Evolutionary conservation across 1,140 invertebrate genomes (phyloP).

Genomic region (Drosophila santomea): DNA sequence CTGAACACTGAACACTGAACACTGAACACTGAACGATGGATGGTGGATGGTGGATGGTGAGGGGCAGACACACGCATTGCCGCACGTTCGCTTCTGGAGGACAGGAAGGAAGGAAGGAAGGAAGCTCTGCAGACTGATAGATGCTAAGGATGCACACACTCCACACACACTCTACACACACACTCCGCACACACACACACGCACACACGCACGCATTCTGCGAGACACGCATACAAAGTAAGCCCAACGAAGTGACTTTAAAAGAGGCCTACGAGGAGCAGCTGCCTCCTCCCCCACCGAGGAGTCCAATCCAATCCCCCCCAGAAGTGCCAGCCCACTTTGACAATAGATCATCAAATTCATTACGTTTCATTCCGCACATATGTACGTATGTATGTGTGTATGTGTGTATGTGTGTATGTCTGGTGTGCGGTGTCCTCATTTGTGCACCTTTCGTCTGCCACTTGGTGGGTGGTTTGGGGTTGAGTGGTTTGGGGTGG

Average conservation of each 20-base stretch:
- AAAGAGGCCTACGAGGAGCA: conserved; percentile 42
- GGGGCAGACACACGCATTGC: conserved; percentile 58
- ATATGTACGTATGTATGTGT: conserved; percentile 37
- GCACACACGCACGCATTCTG: conserved; percentile 19
- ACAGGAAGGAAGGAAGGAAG: conserved; percentile 70
- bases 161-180: neutral
- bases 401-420: too few relatives aligned
- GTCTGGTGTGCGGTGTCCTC: conserved; percentile 52
- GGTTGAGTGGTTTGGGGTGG: too few relatives aligned
- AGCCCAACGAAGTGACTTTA: conserved; percentile 73
- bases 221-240: conserved; percentile 75
- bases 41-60: conserved; percentile 14
- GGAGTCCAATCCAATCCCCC: conserved; percentile 6
- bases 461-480: too few relatives aligned
- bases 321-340: conserved; percentile 2
- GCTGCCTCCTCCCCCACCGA: neutral
- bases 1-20: conserved; percentile 59
- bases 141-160: conserved; percentile 70
- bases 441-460: conserved; percentile 28
- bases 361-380: conserved; percentile 80
- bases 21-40: conserved; percentile 48
- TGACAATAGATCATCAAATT: conserved; percentile 82
- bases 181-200: neutral
- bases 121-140: conserved; percentile 80
- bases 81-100: conserved; percentile 68